Evolutionary conservation across 2,888 invertebrate genomes (phyloP), one percentile per base, ranked within the genome.

Genomic region (Mythimna ferrago): DNA sequence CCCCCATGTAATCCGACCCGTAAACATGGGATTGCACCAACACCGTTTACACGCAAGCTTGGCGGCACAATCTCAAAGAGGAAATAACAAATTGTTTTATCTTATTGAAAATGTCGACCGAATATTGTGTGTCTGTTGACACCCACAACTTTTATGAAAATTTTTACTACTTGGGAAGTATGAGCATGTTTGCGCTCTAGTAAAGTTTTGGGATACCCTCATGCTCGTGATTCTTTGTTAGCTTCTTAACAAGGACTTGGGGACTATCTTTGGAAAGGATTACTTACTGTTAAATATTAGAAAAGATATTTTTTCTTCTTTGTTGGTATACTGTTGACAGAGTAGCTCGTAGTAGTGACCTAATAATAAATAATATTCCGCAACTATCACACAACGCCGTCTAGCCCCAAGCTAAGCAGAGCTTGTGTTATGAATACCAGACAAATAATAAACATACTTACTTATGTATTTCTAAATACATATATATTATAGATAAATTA

Each of bases 41-140:
- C 77, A 74, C 73, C 73, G 80, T 73, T 83, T 83, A 76, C 83
- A 81, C 65, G 66, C 64, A 65, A 57, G 58, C 69, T 81, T 41
- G 21, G 9, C 11, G 61, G 54, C 70, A 70, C 66, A 77, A 69
- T 75, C 60, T 72, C 74, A 66, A 61, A 77, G 38, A 78, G 78
- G 73, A 86, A 84, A 82, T 79, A 83, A 71, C 72, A 82, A 84
- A 86, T 81, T 81, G 83, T 80, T 76, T 66, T 65, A 61, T 66
- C 74, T 80, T 80, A 79, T 86, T 81, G 80, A 80, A 84, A 76
- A 78, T 72, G 56, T 58, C 54, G 48, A 19, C 54, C 56, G 41
- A 76, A 82, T 76, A 70, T 73, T 75, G 66, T 67, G 56, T 69
- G 44, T 38, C 41, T 38, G 26, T 60, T 19, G 26, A 48, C 21